Evolutionary conservation across 2,113 vertebrate genomes (phyloP).

Genomic region (Bos indicus): DNA sequence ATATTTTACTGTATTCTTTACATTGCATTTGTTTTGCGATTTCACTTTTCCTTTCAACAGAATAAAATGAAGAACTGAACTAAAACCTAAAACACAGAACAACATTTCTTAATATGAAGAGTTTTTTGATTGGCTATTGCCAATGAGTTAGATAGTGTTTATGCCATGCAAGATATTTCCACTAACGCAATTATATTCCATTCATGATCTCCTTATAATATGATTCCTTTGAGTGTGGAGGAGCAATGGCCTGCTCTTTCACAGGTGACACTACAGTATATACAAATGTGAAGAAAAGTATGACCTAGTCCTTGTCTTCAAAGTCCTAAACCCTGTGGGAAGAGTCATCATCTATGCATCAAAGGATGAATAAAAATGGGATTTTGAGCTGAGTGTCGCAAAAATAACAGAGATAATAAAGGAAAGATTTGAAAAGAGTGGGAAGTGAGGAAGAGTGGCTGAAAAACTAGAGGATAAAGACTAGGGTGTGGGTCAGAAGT

Average conservation of each 20-base stretch:
- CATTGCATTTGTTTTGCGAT: not conserved
- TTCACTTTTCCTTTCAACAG: not conserved
- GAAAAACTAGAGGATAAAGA: not conserved
- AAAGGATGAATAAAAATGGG: not conserved
- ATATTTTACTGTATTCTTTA: not conserved
- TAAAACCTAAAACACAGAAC: not conserved
- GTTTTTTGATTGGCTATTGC: not conserved
- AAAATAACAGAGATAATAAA: not conserved
- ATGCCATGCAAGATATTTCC: not conserved
- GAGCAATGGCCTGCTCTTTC: not conserved
- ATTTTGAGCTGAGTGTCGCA: not conserved
- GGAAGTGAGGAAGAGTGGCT: not conserved
- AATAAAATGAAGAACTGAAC: constrained; percentile 11
- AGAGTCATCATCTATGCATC: not conserved
- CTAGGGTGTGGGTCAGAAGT: not conserved
- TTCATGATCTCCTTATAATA: not conserved
- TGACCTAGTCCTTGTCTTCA: not conserved
- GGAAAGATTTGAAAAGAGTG: no score
- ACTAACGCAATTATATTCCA: not conserved
- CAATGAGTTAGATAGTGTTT: not conserved
- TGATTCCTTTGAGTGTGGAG: not conserved
- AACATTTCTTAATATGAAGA: not conserved
- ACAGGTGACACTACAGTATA: not conserved
- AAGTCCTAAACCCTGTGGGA: not conserved
- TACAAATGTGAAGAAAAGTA: not conserved